Evolutionary conservation across 64 coral and sea anemone genomes (phyloP).

Genomic region (Stylophora pistillata): DNA sequence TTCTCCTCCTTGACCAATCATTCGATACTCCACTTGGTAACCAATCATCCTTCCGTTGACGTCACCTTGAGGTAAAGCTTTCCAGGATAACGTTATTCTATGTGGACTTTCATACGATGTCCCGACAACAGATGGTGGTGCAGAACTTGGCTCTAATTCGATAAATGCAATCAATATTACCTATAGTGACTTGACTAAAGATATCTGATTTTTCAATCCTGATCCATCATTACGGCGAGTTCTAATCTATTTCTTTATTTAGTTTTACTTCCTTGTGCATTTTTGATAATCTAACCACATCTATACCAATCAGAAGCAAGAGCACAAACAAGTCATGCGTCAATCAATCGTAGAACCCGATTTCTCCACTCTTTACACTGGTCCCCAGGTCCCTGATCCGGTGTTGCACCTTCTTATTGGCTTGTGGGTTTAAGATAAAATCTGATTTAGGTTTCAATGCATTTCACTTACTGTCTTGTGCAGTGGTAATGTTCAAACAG

Average conservation of each 20-base stretch:
- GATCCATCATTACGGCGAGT: no score
- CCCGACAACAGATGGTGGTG: neutral
- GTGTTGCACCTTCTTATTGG: neutral
- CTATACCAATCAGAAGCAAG: no score
- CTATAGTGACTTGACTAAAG: no score
- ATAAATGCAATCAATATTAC: neutral
- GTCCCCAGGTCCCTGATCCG: no score
- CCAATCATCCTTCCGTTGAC: neutral
- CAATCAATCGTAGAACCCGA: no score
- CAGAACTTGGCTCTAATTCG: neutral
- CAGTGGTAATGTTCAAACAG: conserved; percentile 4
- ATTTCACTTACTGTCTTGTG: neutral
- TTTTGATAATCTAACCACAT: no score
- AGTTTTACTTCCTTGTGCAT: no score
- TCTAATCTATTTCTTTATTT: no score
- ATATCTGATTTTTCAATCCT: no score
- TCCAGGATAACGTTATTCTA: neutral
- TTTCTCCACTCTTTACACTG: no score
- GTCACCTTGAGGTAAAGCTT: neutral
- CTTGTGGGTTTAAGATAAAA: neutral
- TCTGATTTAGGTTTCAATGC: neutral
- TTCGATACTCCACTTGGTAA: neutral
- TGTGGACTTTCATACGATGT: neutral
- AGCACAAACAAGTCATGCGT: no score
- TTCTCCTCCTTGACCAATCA: neutral